phyloP scores from a whole-genome alignment of 2,797 vertebrate genomes.

The Enteromius argenteus region DNA sequence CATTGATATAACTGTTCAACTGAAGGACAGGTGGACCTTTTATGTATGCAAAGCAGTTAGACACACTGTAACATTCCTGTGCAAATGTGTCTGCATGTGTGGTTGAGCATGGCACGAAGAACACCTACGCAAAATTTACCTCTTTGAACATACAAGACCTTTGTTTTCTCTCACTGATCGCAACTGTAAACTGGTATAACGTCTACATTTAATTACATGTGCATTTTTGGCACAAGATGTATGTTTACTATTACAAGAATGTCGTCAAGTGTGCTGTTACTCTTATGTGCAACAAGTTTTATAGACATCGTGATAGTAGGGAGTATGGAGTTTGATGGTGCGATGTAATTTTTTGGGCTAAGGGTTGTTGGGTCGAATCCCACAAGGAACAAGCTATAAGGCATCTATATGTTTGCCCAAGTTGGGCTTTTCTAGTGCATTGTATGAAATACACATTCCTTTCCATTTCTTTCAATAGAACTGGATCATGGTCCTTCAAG shows the following conservation, averaged over 20 bases:
- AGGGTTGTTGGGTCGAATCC: neutral
- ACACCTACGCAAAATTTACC: conserved; percentile 33
- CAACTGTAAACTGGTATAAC: neutral
- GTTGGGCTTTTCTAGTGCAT: neutral
- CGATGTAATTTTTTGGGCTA: neutral
- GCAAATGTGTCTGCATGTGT: conserved; percentile 56
- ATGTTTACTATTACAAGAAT: conserved; percentile 7
- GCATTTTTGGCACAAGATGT: neutral
- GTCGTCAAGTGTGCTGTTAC: neutral
- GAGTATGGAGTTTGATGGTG: neutral
- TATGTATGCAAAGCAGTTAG: conserved; percentile 58
- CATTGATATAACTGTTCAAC: conserved; percentile 62
- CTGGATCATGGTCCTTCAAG: conserved; percentile 79
- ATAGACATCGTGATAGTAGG: neutral
- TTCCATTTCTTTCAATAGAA: conserved; percentile 49
- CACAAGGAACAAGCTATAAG: neutral
- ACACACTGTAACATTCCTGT: conserved; percentile 47
- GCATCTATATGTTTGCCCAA: neutral
- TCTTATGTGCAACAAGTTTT: neutral
- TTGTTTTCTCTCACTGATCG: conserved; percentile 29
- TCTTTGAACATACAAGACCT: conserved; percentile 25
- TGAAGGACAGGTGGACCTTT: conserved; percentile 38
- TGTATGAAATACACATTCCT: neutral
- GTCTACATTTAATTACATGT: neutral
- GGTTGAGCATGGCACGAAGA: conserved; percentile 32